Evolutionary conservation across 2,888 invertebrate genomes (phyloP), one percentile per base, ranked within the genome.

Genomic region (Shargacucullia verbasci): DNA sequence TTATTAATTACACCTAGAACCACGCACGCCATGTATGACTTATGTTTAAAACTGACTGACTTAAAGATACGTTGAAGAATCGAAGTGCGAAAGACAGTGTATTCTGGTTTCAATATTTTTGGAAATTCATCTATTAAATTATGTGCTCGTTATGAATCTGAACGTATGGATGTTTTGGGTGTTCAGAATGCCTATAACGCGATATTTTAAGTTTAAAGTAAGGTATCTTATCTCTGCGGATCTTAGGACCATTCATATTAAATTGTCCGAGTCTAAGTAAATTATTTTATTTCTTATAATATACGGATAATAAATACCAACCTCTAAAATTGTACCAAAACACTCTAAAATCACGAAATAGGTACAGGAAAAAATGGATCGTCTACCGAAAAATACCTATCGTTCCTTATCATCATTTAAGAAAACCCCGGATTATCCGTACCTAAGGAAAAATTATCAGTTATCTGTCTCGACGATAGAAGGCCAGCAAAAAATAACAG

Each of bases 1-100:
- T 84, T 87, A 86, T 87, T 88, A 87, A 88, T 87, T 86, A 86
- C 82, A 74, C 70, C 67, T 66, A 74, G 14, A 40, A 41, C 35
- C 60, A 47, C 55, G 14, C 45, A 33, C 11, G n/a, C 8, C 33
- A n/a, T 9, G 9, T 2, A 29, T 29, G 29, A 29, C 29, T 9
- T 29, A 29, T 1, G 7, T 29, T 29, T 29, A 9, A 29, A 9
- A 9, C 1, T 9, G 9, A 29, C 29, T 1, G 29, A 29, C 4
- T n/a, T n/a, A n/a, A n/a, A n/a, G n/a, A n/a, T n/a, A 4, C 5
- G 29, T 2, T 29, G 1, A 29, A 29, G 1, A 29, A 29, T 29
- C 5, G 29, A 29, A 8, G 2, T 29, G 29, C 29, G 29, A 1
- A 29, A 2, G 29, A 4, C n/a, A n/a, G n/a, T n/a, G n/a, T n/a